Conservation (phyloP, 2,888 invertebrate genomes). For the Timema podura region DNA sequence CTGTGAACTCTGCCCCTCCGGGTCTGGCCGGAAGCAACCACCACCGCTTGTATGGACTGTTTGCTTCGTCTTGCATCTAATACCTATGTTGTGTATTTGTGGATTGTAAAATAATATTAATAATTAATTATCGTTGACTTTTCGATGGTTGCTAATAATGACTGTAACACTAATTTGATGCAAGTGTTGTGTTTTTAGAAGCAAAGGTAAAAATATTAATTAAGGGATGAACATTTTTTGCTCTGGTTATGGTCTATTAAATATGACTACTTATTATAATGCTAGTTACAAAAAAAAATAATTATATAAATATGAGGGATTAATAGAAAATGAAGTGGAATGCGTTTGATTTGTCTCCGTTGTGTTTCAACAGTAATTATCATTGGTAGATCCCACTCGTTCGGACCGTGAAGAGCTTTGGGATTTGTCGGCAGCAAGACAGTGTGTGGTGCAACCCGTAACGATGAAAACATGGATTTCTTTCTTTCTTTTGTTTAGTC, state of each 20-base stretch:
- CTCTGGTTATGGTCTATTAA: constrained; percentile 24
- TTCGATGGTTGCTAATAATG: neutral
- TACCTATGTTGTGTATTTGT: constrained; percentile 26
- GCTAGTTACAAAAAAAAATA: neutral
- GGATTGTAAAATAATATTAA: constrained; percentile 20
- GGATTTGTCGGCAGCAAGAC: no score
- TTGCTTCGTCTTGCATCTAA: neutral
- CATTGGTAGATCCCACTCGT: constrained; percentile 24
- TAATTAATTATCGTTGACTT: constrained; percentile 13
- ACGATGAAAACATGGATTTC: neutral
- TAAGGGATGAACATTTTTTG: no score
- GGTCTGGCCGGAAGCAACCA: no score
- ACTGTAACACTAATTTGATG: no score
- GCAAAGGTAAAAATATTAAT: no score
- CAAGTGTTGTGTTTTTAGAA: no score
- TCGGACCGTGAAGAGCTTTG: neutral
- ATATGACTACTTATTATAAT: constrained; percentile 19
- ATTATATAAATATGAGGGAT: constrained; percentile 14
- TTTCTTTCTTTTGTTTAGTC: constrained; percentile 5
- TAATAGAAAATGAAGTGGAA: constrained; percentile 14
- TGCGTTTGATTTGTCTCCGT: constrained; percentile 16
- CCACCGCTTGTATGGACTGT: no score
- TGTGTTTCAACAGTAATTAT: no score
- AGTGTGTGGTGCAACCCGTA: no score
- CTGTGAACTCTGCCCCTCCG: no score